phyloP scores from a whole-genome alignment of 2,113 vertebrate species.

The Xenopus tropicalis region UCB_Xtro_10.0 CM004443.2:54757501-54758000 shows the following conservation, averaged over 20 bases:
- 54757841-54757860: conserved; percentile 76
- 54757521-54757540: too few species aligned
- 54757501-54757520: background rate
- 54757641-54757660: conserved; percentile 75
- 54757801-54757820: conserved; percentile 67
- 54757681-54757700: conserved; percentile 65
- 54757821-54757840: conserved; percentile 69
- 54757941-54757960: conserved; percentile 74
- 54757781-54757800: conserved; percentile 73
- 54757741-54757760: conserved; percentile 82
- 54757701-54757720: conserved; percentile 66
- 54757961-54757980: conserved; percentile 69
- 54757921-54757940: conserved; percentile 63
- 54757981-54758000: conserved; percentile 73
- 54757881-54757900: conserved; percentile 72
- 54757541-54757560: conserved; percentile 27
- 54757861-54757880: conserved; percentile 70
- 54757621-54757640: conserved; percentile 72
- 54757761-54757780: conserved; percentile 64
- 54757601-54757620: conserved; percentile 72
- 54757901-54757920: conserved; percentile 63
- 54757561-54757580: conserved; percentile 69
- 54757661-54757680: conserved; percentile 73
- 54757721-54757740: conserved; percentile 80
- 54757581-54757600: conserved; percentile 75